These are phyloP conservation scores for Lycodopsis pacificus DNA, from an alignment of 2,797 vertebrate species.

Conservation along the genomic window DNA sequence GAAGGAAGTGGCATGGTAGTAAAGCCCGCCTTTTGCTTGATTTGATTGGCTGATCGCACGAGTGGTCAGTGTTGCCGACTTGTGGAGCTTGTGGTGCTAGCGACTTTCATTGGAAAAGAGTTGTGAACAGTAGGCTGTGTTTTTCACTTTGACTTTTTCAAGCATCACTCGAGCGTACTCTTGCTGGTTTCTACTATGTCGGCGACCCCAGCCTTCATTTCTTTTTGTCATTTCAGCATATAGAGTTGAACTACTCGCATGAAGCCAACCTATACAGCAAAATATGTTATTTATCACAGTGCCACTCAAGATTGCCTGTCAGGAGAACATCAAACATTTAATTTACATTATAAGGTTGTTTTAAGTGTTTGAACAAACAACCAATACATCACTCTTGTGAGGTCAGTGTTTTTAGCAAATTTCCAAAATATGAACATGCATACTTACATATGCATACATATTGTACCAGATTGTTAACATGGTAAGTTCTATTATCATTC, in stretches of 20 bases:
- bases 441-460: slow-evolving; percentile 15
- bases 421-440: slow-evolving; percentile 35
- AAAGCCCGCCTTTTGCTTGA: neutral
- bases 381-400: neutral
- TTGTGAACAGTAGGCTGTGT: neutral
- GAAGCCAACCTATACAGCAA: neutral
- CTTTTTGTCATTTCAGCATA: neutral
- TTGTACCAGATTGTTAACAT: slow-evolving; percentile 32
- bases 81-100: neutral
- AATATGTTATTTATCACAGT: neutral
- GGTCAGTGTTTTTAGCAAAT: neutral
- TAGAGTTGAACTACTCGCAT: neutral
- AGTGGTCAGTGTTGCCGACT: neutral
- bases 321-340: neutral
- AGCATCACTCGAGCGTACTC: neutral
- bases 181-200: neutral
- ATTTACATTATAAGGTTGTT: neutral
- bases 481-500: slow-evolving; percentile 29
- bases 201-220: no score
- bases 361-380: neutral
- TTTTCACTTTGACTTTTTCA: neutral
- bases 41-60: neutral
- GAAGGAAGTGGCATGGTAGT: neutral
- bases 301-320: neutral
- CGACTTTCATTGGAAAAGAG: neutral